Evolutionary conservation across 1,140 invertebrate genomes (phyloP).

Genomic region (Glossosoma conforme): DNA sequence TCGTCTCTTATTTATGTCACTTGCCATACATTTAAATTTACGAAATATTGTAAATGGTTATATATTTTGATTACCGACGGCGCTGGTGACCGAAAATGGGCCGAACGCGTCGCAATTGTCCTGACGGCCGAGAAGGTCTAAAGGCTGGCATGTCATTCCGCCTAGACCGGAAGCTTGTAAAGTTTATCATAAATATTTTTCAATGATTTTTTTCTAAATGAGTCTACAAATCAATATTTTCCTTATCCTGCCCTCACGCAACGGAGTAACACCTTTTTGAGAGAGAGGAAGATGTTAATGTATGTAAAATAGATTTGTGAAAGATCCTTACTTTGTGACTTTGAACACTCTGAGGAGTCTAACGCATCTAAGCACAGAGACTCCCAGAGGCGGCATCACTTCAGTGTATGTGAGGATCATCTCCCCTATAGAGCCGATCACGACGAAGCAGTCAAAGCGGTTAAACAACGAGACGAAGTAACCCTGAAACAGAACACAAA

Average conservation of each 20-base stretch:
- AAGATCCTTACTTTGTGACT: conserved; percentile 76
- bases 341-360: conserved; percentile 96
- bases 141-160: no score
- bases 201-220: no score
- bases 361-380: conserved; percentile 95
- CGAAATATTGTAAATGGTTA: no score
- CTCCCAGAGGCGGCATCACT: conserved; percentile 85
- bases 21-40: no score
- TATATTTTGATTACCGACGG: no score
- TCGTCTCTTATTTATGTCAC: no score
- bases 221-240: no score
- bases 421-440: conserved; percentile 95
- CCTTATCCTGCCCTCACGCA: not conserved
- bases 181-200: no score
- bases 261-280: not conserved
- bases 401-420: conserved; percentile 80
- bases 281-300: not conserved
- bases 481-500: conserved; percentile 54
- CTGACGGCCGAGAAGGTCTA: no score
- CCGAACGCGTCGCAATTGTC: no score
- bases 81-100: no score
- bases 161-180: no score
- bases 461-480: conserved; percentile 97
- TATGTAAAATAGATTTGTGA: not conserved
- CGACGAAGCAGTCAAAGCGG: conserved; percentile 96